phyloP scores from a whole-genome alignment of 2,113 vertebrate species.

The Kobus ellipsiprymnus region DNA sequence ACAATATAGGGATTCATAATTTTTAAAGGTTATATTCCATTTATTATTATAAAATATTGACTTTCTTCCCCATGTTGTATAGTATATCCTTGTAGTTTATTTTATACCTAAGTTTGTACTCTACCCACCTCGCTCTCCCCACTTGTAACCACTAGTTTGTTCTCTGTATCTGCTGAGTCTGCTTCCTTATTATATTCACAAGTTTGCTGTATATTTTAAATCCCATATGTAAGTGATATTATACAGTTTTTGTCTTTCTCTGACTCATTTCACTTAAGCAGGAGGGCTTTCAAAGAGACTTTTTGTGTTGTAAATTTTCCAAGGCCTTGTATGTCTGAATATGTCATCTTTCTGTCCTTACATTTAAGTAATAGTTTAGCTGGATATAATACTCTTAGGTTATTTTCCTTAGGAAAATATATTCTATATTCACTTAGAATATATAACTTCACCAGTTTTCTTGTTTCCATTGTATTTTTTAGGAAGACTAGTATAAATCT shows the following conservation, averaged over 20 bases:
- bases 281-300: neutral
- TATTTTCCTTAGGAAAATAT: neutral
- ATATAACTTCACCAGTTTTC: neutral
- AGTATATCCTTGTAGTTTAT: neutral
- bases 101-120: neutral
- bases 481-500: neutral
- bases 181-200: neutral
- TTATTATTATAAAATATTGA: neutral
- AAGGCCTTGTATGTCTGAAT: neutral
- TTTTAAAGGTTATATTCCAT: neutral
- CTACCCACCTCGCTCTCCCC: neutral
- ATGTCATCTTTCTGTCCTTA: neutral
- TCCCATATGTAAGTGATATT: neutral
- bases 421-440: neutral
- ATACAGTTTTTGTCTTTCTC: neutral
- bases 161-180: neutral
- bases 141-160: neutral
- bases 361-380: neutral
- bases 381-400: neutral
- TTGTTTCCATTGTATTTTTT: neutral
- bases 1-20: neutral
- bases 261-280: neutral
- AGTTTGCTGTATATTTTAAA: neutral
- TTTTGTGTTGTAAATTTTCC: neutral
- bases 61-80: neutral